These are phyloP conservation scores for Poecilia velifera DNA, from an alignment of 2,797 vertebrate species.

Conservation along the genomic window DNA sequence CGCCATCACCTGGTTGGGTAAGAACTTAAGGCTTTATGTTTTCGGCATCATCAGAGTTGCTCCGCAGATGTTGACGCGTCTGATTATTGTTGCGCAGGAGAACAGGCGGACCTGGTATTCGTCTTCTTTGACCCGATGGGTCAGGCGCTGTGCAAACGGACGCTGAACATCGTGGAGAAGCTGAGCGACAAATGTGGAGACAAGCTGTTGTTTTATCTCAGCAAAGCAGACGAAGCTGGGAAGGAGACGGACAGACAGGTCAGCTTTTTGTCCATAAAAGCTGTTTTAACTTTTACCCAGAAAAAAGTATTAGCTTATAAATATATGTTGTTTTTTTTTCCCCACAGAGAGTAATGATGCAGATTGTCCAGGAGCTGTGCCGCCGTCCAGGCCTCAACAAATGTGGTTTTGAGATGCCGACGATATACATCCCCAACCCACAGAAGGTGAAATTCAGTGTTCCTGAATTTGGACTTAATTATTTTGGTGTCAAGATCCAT, in stretches of 20 bases:
- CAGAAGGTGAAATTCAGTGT: slow-evolving; percentile 74
- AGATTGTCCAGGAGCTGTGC: slow-evolving; percentile 87
- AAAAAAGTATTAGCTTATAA: neutral
- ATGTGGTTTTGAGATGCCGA: slow-evolving; percentile 88
- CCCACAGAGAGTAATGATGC: slow-evolving; percentile 86
- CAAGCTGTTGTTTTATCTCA: slow-evolving; percentile 84
- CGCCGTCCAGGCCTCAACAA: slow-evolving; percentile 86
- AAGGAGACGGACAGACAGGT: slow-evolving; percentile 84
- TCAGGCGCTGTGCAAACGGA: slow-evolving; percentile 86
- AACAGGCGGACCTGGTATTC: slow-evolving; percentile 83
- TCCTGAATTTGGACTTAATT: neutral
- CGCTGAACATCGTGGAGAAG: slow-evolving; percentile 85
- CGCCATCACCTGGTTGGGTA: slow-evolving; percentile 84
- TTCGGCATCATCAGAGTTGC: neutral
- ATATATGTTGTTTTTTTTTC: neutral
- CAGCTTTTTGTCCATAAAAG: neutral
- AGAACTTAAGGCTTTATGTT: slow-evolving; percentile 16
- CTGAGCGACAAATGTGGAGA: slow-evolving; percentile 82
- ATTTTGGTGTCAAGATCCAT: neutral
- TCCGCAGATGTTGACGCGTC: neutral
- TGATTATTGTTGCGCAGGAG: slow-evolving; percentile 62
- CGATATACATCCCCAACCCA: slow-evolving; percentile 86
- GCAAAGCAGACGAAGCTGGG: slow-evolving; percentile 84
- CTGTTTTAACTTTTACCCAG: neutral
- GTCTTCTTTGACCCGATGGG: slow-evolving; percentile 88